Percentiles rank a stretch among this genome's conserved stretches.
Evolutionary conservation across 2,888 invertebrate species (phyloP).

Genomic region (Panorpa germanica): DNA sequence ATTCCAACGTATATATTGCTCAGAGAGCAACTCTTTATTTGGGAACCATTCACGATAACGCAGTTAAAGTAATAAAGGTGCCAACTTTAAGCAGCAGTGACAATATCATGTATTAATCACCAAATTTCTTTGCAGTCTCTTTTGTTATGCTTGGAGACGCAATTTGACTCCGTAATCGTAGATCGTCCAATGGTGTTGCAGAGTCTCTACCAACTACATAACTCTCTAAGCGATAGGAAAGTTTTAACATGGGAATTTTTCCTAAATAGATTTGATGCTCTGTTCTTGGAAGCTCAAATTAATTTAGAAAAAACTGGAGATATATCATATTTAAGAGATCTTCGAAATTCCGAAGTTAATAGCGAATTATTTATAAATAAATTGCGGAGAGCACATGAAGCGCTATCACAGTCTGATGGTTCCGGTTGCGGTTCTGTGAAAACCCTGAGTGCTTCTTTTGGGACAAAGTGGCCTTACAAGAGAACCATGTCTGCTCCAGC

Average conservation of each 20-base stretch:
- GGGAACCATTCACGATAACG: slow-evolving; percentile 81
- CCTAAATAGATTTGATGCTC: slow-evolving; percentile 83
- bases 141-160: slow-evolving; percentile 87
- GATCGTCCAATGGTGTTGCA: slow-evolving; percentile 95
- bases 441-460: slow-evolving; percentile 73
- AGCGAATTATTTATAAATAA: slow-evolving; percentile 74
- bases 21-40: slow-evolving; percentile 83
- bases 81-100: slow-evolving; percentile 3
- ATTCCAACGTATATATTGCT: slow-evolving; percentile 85
- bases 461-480: slow-evolving; percentile 89
- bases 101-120: too few species aligned
- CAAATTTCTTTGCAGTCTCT: slow-evolving; percentile 39
- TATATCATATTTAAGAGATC: slow-evolving; percentile 64
- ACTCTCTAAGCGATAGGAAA: slow-evolving; percentile 73
- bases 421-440: slow-evolving; percentile 36
- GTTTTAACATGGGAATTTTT: slow-evolving; percentile 97
- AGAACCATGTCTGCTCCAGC: slow-evolving; percentile 87
- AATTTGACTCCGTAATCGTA: slow-evolving; percentile 92
- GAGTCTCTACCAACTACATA: slow-evolving; percentile 85
- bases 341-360: slow-evolving; percentile 73
- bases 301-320: slow-evolving; percentile 72
- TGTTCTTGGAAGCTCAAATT: slow-evolving; percentile 92
- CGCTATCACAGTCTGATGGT: slow-evolving; percentile 55
- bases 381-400: slow-evolving; percentile 75
- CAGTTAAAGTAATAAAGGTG: slow-evolving; percentile 45